Evolutionary conservation across 1,140 invertebrate species (phyloP), one percentile per base, ranked within the genome.

Genomic region (Pseudoatta argentina): DNA sequence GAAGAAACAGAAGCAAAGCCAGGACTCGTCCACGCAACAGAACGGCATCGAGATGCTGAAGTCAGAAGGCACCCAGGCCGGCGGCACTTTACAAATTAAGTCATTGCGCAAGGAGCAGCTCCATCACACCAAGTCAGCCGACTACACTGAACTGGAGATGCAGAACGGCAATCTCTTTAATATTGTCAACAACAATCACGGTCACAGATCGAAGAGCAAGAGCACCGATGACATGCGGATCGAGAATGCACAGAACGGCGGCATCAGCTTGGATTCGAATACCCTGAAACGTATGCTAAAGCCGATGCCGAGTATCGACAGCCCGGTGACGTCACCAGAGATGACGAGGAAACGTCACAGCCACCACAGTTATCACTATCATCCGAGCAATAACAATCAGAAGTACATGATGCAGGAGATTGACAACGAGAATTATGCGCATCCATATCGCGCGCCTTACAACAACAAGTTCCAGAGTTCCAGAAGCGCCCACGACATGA

Each of bases 241-340:
- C 82, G 95, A 94, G 48, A 97, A 97, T 93, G 96, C 95, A 88
- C 95, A 96, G 86, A 96, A 96, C 89, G 94, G 95, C 89, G 94
- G 95, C 44, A 94, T 96, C 85, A 96, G 94, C 91, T 89, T 96
- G 92, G 98, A 98, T 94, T 98, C 98, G 88, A 98, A 98, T 94
- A 99, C 98, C 1, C 95, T 99, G 87, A 99, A 99, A 93, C 96
- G 98, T 64, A 98, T 99, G 98, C 95, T 99, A 86, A 99, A 99
- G 91, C 98, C 98, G 30, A 98, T 99, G 96, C 97, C 98, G 30
- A 97, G 97, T 90, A 97, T 97, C 78, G 98, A 98, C 91, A 98
- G 97, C 93, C 98, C 98, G 4, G 98, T 98, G 12, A 98, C 98
- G 16, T 98, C 98, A 78, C 98, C 98, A 10, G 98, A 98, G 96